Evolutionary conservation across 2,113 vertebrate species (phyloP).

Genomic region (Cricetomys ansorgei): DNA sequence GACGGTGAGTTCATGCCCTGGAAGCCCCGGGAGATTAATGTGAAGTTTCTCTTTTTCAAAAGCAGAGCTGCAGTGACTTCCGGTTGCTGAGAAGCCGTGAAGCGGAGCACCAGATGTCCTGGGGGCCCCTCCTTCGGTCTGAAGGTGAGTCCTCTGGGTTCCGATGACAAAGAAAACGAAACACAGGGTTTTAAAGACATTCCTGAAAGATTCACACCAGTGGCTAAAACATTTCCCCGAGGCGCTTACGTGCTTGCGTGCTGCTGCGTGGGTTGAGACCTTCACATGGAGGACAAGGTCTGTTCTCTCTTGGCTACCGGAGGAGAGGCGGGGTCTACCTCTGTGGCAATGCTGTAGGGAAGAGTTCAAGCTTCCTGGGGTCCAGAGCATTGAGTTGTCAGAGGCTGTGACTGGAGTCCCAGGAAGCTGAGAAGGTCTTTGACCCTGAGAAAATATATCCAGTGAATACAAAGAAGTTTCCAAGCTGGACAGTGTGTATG

Average conservation of each 20-base stretch:
- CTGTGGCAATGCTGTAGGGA: not conserved
- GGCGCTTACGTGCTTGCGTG: fast-evolving
- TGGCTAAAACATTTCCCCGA: fast-evolving
- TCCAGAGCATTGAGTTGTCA: fast-evolving
- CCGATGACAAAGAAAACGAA: not conserved
- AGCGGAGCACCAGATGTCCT: slow-evolving; percentile 40
- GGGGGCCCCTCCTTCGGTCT: slow-evolving; percentile 70
- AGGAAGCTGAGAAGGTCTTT: not conserved
- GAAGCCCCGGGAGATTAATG: not conserved
- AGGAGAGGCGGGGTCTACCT: fast-evolving
- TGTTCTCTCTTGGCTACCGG: not conserved
- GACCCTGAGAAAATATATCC: fast-evolving
- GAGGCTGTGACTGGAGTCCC: fast-evolving
- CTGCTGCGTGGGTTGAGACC: fast-evolving
- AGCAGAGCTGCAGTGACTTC: slow-evolving; percentile 63
- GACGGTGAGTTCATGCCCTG: fast-evolving
- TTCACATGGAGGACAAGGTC: fast-evolving
- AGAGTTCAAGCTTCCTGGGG: fast-evolving
- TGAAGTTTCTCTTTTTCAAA: not conserved
- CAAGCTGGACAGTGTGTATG: not conserved
- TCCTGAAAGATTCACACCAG: not conserved
- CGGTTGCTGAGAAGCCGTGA: not conserved
- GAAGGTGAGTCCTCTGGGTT: slow-evolving; percentile 54
- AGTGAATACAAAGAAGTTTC: not conserved
- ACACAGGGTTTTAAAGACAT: fast-evolving